Evolutionary conservation across 2,797 vertebrate genomes (phyloP), one percentile per base, ranked within the genome.

Genomic region (Bovichtus diacanthus): DNA sequence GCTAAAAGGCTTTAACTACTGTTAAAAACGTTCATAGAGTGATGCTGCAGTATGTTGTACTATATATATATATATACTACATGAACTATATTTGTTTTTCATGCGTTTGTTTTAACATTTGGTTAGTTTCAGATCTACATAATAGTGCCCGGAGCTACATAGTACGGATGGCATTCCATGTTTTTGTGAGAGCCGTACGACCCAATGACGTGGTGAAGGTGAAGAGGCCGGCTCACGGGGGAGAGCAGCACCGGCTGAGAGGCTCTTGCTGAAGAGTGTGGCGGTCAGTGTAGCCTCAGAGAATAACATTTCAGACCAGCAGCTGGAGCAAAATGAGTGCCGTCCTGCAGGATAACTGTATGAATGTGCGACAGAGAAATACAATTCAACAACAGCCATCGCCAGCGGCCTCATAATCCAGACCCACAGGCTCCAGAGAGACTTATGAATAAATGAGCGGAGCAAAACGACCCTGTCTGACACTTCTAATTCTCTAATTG

Each of bases 401-500:
- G 13, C 79, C 58, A 15, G 6, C 1, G 46, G 70, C 63, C 53
- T 70, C 47, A 27, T 27, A 41, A 51, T 64, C 16, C 65, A 54
- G 59, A 80, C 49, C 82, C 55, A 11, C 6, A 2, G 46, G 62
- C 80, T 84, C 47, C 67, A 6, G 18, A 73, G 46, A 66, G 69
- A 60, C 29, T 50, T 67, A 76, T 84, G 70, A 84, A 89, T 84
- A 88, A 84, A 83, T 74, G 75, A 82, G 58, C 54, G 3, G 29
- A 62, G 77, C 54, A 63, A 63, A 75, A 64, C 23, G 56, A 81
- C 88, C 73, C 78, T 2, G 58, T 27, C 68, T 85, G 82, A 84
- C 85, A 70, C 82, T 62, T 78, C 80, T 84, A 82, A 84, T 90
- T 75, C 71, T 80, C 65, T 91, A 89, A 91, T 91, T 91, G 88